These are phyloP conservation scores for Drosophila histrio DNA, from an alignment of 2,888 invertebrate species.

Conservation along the genomic window DNA sequence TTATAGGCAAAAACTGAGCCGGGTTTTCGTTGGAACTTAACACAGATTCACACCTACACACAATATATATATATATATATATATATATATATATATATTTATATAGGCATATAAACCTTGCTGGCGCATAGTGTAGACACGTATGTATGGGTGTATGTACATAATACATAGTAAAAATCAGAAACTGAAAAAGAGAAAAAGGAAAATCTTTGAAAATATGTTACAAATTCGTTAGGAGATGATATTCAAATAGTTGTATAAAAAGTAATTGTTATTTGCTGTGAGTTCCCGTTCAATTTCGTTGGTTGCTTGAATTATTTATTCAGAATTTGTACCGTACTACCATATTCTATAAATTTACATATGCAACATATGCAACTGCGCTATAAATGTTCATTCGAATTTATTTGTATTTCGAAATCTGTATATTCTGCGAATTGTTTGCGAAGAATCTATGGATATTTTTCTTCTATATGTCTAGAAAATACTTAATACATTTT, in stretches of 20 bases:
- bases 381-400: conserved; percentile 64
- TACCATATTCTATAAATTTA: conserved; percentile 30
- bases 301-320: conserved; percentile 41
- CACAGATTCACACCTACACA: conserved; percentile 29
- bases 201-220: conserved; percentile 27
- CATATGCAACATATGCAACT: conserved; percentile 42
- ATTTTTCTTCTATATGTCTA: neutral
- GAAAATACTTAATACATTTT: neutral
- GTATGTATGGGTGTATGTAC: conserved; percentile 38
- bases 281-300: conserved; percentile 69
- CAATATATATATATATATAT: conserved; percentile 9
- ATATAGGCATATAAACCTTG: conserved; percentile 4
- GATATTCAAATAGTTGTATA: conserved; percentile 46
- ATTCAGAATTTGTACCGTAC: conserved; percentile 40
- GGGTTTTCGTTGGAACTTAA: conserved; percentile 23
- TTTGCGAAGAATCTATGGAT: conserved; percentile 7
- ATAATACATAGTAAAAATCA: conserved; percentile 21
- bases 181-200: conserved; percentile 10
- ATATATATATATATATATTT: conserved; percentile 1
- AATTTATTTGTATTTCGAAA: conserved; percentile 53
- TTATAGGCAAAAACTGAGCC: conserved; percentile 37
- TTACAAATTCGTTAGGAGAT: conserved; percentile 54
- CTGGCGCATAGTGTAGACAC: conserved; percentile 13
- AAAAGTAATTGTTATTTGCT: conserved; percentile 64
- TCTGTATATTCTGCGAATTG: conserved; percentile 4